Evolutionary conservation across 1,140 invertebrate genomes (phyloP), one percentile per base, ranked within the genome.

Genomic region (Hermetia illucens): DNA sequence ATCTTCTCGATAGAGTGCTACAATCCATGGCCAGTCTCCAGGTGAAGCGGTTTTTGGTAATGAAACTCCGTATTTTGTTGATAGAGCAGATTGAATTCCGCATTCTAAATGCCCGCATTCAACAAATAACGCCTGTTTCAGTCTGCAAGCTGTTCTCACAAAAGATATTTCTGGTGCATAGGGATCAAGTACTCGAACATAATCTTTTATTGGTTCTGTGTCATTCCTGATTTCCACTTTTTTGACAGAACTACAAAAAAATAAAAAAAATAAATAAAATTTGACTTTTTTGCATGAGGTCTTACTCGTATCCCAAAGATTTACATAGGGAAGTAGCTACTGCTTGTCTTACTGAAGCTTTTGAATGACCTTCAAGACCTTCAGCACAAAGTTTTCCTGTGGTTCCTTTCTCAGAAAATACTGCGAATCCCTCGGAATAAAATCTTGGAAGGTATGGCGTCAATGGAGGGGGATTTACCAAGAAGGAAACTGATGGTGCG

Each of bases 21-120:
- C 82, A 52, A 89, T 77, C 86, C 87, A 92, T 12, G 88, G 88
- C 86, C 87, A 92, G 50, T 90, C 82, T 2, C 81, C 82, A 2
- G 78, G 76, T 3, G 64, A 65, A 4, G 81, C 69, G 53, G 79
- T 76, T 53, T 83, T 82, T 22, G 68, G 64, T 25, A 86, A 54
- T 5, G 67, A 60, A 19, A 52, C 60, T 22, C 63, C 50, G 22
- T 58, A 48, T 36, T 58, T 63, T 12, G 67, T 47, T 5, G 71
- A 63, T 29, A 81, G 70, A 12, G 75, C 64, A 15, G 74, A 70
- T 41, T 85, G 74, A 21, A 82, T 57, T 0, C 86, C 86, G 50
- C 86, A 91, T 48, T 82, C 81, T 46, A 87, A 62, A 43, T 85
- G 70, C 25, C 74, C 70, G 46, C 86, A 90, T 5, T 72, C 68